Base-by-base conservation (phyloP, 2,888 invertebrate species). In the Cordilura impudica region DNA sequence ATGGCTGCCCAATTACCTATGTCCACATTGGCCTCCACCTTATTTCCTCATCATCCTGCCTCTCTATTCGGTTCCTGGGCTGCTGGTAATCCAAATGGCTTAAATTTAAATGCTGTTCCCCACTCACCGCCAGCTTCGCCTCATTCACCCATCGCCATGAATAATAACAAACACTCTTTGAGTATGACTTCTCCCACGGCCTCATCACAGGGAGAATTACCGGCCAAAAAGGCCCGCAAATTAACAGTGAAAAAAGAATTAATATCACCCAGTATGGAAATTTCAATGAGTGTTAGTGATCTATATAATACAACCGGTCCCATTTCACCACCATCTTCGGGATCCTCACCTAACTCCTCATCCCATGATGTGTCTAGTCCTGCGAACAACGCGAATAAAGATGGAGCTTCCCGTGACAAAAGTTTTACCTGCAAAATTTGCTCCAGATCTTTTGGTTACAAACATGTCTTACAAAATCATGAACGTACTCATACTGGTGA, bases 401-500 rank as follows among this genome's bases (percentile, higher is more conserved):
- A 92, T 81, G 61, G 7, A 8, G 91, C 93, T 1, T 84, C 92
- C 0, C 91, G 95, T 10, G 96, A 96, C 86, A 96, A 96, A 88
- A 94, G 95, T 73, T 97, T 97, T 90, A 96, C 95, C 21, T 98
- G 97, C 90, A 94, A 94, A 67, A 93, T 96, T 54, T 97, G 97
- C 91, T 94, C 94, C 78, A 93, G 97, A 82, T 95, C 95, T 10
- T 97, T 97, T 86, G 97, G 97, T 56, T 97, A 97, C 91, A 97
- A 97, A 87, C 97, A 97, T 90, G 97, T 97, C 18, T 91, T 97
- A 60, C 97, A 97, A 90, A 97, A 97, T 88, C 97, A 97, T 90
- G 97, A 97, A 86, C 93, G 97, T 83, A 98, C 97, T 0, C 97
- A 97, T 89, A 97, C 97, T 0, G 97, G 97, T 0, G 97, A 97